Percentiles rank a stretch among this genome's conserved stretches.
These are phyloP conservation scores for Aselliscus stoliczkanus DNA, from an alignment of 2,797 vertebrate species.

Conservation along the genomic window DNA sequence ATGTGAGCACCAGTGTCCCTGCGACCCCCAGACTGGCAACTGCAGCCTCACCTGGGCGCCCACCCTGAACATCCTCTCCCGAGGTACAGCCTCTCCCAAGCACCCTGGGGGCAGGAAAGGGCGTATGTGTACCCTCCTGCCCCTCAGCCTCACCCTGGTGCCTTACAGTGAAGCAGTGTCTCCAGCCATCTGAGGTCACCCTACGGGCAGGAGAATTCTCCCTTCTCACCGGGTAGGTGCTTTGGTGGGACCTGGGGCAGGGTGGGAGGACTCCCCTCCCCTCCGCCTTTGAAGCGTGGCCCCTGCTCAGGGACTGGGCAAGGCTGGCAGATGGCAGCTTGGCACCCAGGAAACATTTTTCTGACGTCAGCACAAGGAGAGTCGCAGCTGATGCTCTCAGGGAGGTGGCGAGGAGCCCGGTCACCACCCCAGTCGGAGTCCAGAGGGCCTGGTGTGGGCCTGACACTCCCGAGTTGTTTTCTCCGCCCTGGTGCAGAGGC, in stretches of 20 bases:
- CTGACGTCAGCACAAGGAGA: not conserved
- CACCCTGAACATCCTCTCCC: conserved; percentile 78
- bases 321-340: not conserved
- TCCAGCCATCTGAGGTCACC: conserved; percentile 14
- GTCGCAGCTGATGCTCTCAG: not conserved
- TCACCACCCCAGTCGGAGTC: not conserved
- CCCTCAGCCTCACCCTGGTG: not conserved
- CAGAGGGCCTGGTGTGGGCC: fast-evolving
- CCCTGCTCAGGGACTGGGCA: not conserved
- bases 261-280: not conserved
- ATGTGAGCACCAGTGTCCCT: conserved; percentile 87
- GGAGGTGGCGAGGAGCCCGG: not conserved
- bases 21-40: conserved; percentile 87
- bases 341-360: not conserved
- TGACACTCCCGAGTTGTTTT: fast-evolving
- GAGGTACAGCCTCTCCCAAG: conserved; percentile 79
- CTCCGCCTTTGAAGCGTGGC: fast-evolving
- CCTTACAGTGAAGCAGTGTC: conserved; percentile 77
- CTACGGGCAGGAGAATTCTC: conserved; percentile 19
- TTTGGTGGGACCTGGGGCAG: not conserved
- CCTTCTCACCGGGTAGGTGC: conserved; percentile 78
- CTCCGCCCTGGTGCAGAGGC: not conserved
- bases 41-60: conserved; percentile 80
- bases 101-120: fast-evolving
- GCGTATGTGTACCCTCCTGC: not conserved